These are phyloP conservation scores for Molossus molossus DNA, from an alignment of 2,797 vertebrate genomes.

Conservation along the genomic window DNA sequence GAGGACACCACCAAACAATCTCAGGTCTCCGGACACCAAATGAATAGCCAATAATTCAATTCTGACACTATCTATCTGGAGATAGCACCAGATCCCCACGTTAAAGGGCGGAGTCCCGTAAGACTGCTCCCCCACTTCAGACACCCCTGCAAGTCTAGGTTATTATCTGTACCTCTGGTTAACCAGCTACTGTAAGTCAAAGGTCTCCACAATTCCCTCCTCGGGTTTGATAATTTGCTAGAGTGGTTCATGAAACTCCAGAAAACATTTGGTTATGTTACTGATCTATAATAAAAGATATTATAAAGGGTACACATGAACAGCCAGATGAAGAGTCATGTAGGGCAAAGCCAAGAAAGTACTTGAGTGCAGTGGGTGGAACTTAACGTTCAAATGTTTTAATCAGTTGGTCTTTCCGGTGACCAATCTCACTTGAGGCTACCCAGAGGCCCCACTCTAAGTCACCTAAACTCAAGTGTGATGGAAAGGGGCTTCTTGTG, in stretches of 20 bases:
- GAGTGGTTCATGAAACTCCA: not conserved
- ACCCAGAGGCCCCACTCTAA: not conserved
- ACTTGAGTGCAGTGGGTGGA: not conserved
- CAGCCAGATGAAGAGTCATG: not conserved
- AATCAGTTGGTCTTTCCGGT: not conserved
- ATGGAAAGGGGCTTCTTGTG: not conserved
- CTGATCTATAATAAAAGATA: not conserved
- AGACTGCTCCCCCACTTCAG: not conserved
- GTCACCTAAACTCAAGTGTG: not conserved
- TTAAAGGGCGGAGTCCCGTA: not conserved
- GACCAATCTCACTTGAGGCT: not conserved
- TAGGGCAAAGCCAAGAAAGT: not conserved
- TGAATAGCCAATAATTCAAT: not conserved
- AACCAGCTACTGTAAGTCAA: not conserved
- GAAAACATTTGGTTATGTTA: not conserved
- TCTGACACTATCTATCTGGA: not conserved
- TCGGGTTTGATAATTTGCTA: not conserved
- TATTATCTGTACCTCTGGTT: not conserved
- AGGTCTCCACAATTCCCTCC: not conserved
- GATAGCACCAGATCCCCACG: not conserved
- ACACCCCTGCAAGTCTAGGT: not conserved
- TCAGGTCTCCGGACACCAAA: not conserved
- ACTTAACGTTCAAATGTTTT: not conserved
- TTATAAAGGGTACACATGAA: not conserved
- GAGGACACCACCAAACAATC: not conserved